Evolutionary conservation across 2,888 invertebrate genomes (phyloP), one percentile per base, ranked within the genome.

Genomic region (Aspidiotus destructor): DNA sequence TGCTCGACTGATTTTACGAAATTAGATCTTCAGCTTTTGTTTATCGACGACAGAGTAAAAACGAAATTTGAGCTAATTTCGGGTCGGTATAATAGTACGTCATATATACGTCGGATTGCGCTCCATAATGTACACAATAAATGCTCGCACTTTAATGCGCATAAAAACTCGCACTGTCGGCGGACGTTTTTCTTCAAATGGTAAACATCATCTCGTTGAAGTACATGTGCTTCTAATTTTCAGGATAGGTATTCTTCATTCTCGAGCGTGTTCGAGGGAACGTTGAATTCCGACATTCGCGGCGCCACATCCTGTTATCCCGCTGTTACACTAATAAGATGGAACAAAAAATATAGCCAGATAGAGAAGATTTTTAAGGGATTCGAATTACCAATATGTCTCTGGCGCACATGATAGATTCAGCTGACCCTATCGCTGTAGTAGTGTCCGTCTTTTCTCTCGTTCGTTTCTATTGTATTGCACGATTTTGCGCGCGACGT

Each of bases 301-400:
- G 64, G 55, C 64, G 57, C 64, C 42, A 57, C 41, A 64, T 64
- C 64, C 55, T 41, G 55, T 42, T 57, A 57, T 57, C 64, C 64
- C 64, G 64, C 64, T 64, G 64, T 64, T 64, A 64, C 28, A 54
- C 64, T 64, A 64, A 64, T 64, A 55, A 64, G 64, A 57, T 64
- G 64, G 64, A 64, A 64, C 64, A 55, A 57, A 44, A 55, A 28
- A 28, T 28, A 28, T 28, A 28, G 28, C 2, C 28, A 28, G 28
- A 28, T 28, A 28, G 2, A 28, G 2, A 5, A 28, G 28, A 28
- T 28, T 28, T 28, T 28, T 28, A 28, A 28, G 28, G 28, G 28
- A 28, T 28, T 28, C 28, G 28, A 28, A 28, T 28, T 28, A 28
- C 28, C 28, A 28, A 28, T 28, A 28, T 28, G 28, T 28, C 28